A percentile compares a stretch with the other conserved stretches of the same genome.
phyloP scores from a whole-genome alignment of 2,797 vertebrate genomes.

The Sarcoramphus papa region DNA sequence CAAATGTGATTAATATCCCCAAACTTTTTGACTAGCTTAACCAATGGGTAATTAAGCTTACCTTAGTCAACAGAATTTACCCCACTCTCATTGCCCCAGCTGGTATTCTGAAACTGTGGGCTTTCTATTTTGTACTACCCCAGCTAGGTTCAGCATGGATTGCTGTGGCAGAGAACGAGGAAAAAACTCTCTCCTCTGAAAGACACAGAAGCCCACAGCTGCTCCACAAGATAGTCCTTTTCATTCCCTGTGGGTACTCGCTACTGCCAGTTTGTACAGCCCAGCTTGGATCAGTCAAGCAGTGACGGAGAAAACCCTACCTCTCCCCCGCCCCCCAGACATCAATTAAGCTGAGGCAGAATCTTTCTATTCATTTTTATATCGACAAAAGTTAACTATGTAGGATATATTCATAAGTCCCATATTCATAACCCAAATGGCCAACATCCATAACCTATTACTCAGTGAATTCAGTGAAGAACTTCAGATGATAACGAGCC shows the following conservation, averaged over 20 bases:
- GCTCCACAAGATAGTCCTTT: not conserved
- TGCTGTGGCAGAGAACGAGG: not conserved
- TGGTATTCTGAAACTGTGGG: not conserved
- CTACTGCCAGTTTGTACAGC: not conserved
- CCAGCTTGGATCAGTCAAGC: not conserved
- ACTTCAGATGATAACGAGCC: not conserved
- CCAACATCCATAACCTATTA: not conserved
- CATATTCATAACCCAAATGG: not conserved
- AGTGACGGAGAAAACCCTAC: not conserved
- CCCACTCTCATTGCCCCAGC: not conserved
- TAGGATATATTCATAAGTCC: not conserved
- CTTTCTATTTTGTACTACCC: not conserved
- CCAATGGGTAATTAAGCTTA: not conserved
- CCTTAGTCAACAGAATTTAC: not conserved
- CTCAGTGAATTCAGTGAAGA: not conserved
- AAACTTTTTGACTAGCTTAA: not conserved
- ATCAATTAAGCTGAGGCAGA: not conserved
- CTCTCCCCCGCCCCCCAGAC: not conserved
- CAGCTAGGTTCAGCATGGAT: not conserved
- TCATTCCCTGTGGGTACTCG: not conserved
- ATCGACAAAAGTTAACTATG: constrained; percentile 4
- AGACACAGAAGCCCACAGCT: not conserved
- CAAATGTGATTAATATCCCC: not conserved
- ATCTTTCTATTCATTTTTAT: constrained; percentile 60
- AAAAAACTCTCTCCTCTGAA: not conserved